Evolutionary conservation across 2,888 invertebrate species (phyloP), one percentile per base, ranked within the genome.

Genomic region (Rhagophthalmus giganteus): DNA sequence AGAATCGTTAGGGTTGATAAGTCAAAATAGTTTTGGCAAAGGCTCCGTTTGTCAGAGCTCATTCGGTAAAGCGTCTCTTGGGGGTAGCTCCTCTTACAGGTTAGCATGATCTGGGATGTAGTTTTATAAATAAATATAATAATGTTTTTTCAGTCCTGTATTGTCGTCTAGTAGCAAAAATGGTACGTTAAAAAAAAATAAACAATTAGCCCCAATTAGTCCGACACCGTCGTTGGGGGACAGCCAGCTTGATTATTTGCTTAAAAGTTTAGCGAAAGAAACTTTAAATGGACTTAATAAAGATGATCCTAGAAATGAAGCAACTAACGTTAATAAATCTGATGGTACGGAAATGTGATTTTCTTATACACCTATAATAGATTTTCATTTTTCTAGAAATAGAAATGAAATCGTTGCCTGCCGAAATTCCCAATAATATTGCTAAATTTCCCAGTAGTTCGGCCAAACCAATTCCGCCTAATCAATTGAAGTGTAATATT

Each of bases 401-500:
- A 1, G 30, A 31, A 49, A 16, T 62, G 13, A 74, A 74, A 57
- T 62, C 69, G 15, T 63, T 74, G 42, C 69, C 71, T 7, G 63
- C 71, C 12, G 74, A 74, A 52, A 69, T 74, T 44, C 73, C 74
- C 3, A 74, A 74, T 54, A 74, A 74, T 55, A 72, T 74, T 28
- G 64, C 64, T 33, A 73, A 70, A 60, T 60, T 58, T 39, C 62
- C 65, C 10, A 66, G 64, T 20, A 58, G 58, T 7, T 48, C 49
- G 15, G 70, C 70, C 11, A 84, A 85, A 65, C 86, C 89, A 12
- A 81, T 94, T 50, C 93, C 94, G 32, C 90, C 91, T 5, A 92
- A 93, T 58, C 90, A 94, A 70, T 82, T 95, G 55, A 96, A 95
- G 76, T 95, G 95, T 76, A 95, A 91, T 77, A 94, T 95, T 71